Conservation (phyloP, 2,888 invertebrate genomes). For the Entomobrya multifasciata region DNA sequence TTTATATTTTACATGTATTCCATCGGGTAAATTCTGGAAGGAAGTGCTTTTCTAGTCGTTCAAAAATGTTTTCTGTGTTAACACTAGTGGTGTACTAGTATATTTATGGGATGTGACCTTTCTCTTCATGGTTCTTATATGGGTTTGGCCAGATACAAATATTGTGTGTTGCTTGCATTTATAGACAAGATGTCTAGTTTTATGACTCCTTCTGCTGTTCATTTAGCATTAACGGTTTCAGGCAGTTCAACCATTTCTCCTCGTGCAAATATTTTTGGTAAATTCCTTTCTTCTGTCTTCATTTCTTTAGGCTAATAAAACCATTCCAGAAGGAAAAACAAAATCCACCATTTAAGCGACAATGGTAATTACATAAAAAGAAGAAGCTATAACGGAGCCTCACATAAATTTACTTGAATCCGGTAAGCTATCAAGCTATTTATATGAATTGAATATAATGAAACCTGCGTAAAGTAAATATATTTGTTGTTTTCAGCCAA, state of each 20-base stretch:
- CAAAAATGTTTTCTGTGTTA: background rate
- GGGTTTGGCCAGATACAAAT: background rate
- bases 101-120: conserved; percentile 37
- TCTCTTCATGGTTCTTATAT: conserved; percentile 9
- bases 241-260: conserved; percentile 22
- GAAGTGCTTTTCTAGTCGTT: background rate
- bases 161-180: background rate
- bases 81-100: background rate
- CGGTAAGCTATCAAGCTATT: no score
- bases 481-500: no score
- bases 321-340: background rate
- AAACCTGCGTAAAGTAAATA: no score
- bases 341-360: background rate
- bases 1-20: conserved; percentile 5
- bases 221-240: conserved; percentile 52
- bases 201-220: conserved; percentile 37
- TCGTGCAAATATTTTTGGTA: conserved; percentile 59
- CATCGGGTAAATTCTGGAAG: conserved; percentile 13
- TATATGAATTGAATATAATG: no score
- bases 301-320: background rate
- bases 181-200: background rate
- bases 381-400: background rate
- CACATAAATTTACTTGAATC: no score
- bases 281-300: conserved; percentile 33
- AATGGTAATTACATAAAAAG: conserved; percentile 10